Evolutionary conservation across 2,113 vertebrate species (phyloP).

Genomic region (Nycticorax nycticorax): DNA sequence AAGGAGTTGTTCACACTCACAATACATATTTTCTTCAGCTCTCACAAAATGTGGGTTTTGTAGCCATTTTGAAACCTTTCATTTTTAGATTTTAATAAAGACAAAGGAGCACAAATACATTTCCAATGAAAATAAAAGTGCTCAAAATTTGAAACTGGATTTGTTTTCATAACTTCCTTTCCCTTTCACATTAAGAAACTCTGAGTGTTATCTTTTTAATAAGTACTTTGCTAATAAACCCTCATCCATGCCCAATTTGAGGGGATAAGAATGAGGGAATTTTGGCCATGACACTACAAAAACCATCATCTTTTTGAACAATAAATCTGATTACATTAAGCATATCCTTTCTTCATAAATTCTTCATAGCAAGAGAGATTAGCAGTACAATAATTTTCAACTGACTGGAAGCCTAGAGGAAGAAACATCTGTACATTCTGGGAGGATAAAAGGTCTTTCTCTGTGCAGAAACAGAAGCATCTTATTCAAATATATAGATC

Average conservation of each 20-base stretch:
- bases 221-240: neutral
- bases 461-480: neutral
- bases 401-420: neutral
- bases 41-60: neutral
- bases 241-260: neutral
- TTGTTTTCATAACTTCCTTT: neutral
- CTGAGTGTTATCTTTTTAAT: neutral
- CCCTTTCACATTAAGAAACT: neutral
- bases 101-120: neutral
- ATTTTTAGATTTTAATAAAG: neutral
- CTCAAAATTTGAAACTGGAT: neutral
- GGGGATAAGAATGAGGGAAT: neutral
- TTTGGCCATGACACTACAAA: neutral
- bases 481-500: neutral
- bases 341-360: neutral
- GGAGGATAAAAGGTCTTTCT: neutral
- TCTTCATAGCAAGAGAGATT: neutral
- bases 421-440: neutral
- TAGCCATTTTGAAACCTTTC: neutral
- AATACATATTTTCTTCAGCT: neutral
- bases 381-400: neutral
- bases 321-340: neutral
- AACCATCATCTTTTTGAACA: neutral
- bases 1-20: neutral
- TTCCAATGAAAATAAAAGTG: neutral